These are phyloP conservation scores for Mythimna loreyi DNA, from an alignment of 2,888 invertebrate species.

Conservation along the genomic window DNA sequence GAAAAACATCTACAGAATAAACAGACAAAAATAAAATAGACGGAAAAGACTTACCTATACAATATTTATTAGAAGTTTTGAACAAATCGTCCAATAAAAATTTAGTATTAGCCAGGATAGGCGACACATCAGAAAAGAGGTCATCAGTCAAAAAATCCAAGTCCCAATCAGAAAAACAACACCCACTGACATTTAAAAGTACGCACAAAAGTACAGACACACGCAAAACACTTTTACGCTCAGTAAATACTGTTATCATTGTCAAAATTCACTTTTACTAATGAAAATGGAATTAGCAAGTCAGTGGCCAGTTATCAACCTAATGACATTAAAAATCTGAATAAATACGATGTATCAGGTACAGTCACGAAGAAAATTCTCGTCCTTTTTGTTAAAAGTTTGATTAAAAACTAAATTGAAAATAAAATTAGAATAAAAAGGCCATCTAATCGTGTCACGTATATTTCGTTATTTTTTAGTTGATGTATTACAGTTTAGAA, in stretches of 20 bases:
- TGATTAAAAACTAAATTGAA: slow-evolving; percentile 28
- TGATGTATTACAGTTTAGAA: slow-evolving; percentile 51
- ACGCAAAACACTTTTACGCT: slow-evolving; percentile 64
- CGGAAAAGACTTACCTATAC: slow-evolving; percentile 72
- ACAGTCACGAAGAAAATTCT: slow-evolving; percentile 13
- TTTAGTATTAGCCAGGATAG: slow-evolving; percentile 76
- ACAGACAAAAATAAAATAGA: background rate
- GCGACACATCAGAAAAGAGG: slow-evolving; percentile 76
- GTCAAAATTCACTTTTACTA: slow-evolving; percentile 61
- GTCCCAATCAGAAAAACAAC: slow-evolving; percentile 80
- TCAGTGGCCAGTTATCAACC: background rate
- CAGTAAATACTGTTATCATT: slow-evolving; percentile 66
- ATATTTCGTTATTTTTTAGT: slow-evolving; percentile 59
- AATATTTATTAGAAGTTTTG: slow-evolving; percentile 58
- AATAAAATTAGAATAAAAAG: slow-evolving; percentile 17
- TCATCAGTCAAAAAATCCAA: slow-evolving; percentile 81
- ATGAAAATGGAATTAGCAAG: slow-evolving; percentile 38
- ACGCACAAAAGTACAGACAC: slow-evolving; percentile 68
- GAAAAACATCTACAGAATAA: too few species aligned
- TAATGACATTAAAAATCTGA: background rate
- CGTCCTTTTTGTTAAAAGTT: slow-evolving; percentile 21
- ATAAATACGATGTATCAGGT: slow-evolving; percentile 3
- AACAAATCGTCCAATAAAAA: slow-evolving; percentile 77
- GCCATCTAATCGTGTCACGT: slow-evolving; percentile 81
- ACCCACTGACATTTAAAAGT: slow-evolving; percentile 72